Percentiles rank a stretch among this genome's conserved stretches.
Evolutionary conservation across 53 echinoderm and acorn worm genomes (phyloP).

Genomic region (Mesocentrotus franciscanus): DNA sequence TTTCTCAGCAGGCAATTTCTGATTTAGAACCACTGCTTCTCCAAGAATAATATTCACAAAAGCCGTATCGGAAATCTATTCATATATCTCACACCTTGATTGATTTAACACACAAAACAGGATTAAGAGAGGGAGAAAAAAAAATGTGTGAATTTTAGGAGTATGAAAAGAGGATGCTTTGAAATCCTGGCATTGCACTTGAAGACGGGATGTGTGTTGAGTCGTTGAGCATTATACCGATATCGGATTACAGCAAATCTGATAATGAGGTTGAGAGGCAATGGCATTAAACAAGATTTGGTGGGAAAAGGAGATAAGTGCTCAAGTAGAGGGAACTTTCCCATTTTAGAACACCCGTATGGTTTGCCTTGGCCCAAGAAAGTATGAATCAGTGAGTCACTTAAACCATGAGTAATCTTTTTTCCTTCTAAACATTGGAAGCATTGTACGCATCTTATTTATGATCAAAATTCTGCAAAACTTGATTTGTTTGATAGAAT

Average conservation of each 20-base stretch:
- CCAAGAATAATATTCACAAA: not conserved
- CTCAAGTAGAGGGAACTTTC: not conserved
- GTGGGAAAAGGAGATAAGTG: slow-evolving; percentile 5
- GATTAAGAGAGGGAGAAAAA: not conserved
- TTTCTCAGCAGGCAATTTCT: not conserved
- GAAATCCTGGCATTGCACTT: not conserved
- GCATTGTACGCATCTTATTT: no score
- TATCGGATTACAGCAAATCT: slow-evolving; percentile 6
- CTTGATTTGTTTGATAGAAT: not conserved
- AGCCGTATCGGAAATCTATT: not conserved
- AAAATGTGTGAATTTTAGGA: not conserved
- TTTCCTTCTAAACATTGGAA: no score
- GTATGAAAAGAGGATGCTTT: not conserved
- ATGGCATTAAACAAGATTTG: slow-evolving; percentile 22
- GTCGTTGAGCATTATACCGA: not conserved
- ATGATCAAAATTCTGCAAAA: no score
- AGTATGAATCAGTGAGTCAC: not conserved
- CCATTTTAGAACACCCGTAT: not conserved
- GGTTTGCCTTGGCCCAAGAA: not conserved
- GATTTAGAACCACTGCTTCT: not conserved
- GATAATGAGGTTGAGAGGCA: slow-evolving; percentile 2
- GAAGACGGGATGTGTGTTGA: not conserved
- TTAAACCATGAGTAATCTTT: no score
- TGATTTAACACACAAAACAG: not conserved
- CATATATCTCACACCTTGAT: not conserved